Conservation (phyloP, 35 echinoderm and acorn worm species). For the Diadema setosum region DNA sequence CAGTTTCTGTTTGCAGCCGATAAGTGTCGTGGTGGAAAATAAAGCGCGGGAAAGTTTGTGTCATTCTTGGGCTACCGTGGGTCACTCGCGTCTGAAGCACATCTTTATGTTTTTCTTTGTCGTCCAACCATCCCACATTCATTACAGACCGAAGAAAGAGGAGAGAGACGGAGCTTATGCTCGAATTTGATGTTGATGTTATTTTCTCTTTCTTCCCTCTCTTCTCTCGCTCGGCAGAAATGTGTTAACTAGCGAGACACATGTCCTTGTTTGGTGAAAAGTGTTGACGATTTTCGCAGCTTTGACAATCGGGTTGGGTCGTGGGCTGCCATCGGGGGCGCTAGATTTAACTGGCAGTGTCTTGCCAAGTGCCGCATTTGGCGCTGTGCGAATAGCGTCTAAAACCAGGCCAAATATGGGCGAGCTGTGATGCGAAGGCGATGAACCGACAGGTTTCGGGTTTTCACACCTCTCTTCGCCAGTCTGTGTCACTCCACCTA, state of each 20-base stretch:
- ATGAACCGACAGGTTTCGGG: not conserved
- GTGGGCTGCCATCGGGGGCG: not conserved
- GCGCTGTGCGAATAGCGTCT: not conserved
- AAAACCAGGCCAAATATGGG: not conserved
- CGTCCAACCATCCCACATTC: too few relatives aligned
- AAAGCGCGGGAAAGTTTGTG: not conserved
- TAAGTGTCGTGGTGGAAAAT: too few relatives aligned
- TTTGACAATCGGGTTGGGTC: conserved; percentile 21
- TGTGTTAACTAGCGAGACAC: conserved; percentile 28
- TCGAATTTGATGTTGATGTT: not conserved
- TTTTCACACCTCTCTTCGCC: not conserved
- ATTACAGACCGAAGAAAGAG: not conserved
- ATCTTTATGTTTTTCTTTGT: not conserved
- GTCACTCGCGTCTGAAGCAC: not conserved
- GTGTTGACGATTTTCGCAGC: conserved; percentile 20
- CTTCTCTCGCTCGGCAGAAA: conserved; percentile 1
- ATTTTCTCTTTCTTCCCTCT: too few relatives aligned
- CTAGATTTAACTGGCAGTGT: conserved; percentile 2
- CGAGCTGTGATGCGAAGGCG: not conserved
- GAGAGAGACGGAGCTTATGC: not conserved
- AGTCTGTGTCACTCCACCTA: not conserved
- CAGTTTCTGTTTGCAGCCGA: not conserved
- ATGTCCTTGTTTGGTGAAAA: conserved; percentile 21
- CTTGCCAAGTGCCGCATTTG: not conserved
- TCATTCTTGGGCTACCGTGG: not conserved